Conservation (phyloP, 2,797 vertebrate genomes). For the Capromys pilorides region DNA sequence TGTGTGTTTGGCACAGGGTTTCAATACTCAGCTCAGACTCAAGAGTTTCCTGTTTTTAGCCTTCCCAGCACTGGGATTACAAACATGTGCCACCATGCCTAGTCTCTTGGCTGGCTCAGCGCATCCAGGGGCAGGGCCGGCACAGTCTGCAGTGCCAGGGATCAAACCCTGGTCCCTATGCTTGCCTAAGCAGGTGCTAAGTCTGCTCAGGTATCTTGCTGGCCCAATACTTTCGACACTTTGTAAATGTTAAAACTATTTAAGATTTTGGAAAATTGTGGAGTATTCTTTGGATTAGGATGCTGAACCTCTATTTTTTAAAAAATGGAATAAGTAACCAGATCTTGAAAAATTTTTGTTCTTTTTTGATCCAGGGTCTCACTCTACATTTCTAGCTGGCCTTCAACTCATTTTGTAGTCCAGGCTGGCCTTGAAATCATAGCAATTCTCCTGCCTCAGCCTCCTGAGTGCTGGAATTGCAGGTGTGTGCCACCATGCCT, state of each 20-base stretch:
- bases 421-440: not conserved
- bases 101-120: too few species aligned
- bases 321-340: slow-evolving; percentile 36
- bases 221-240: not conserved
- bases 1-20: too few species aligned
- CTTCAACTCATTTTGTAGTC: not conserved
- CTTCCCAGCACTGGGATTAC: too few species aligned
- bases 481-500: not conserved
- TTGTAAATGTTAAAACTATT: not conserved
- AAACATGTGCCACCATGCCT: too few species aligned
- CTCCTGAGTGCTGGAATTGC: not conserved
- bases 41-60: too few species aligned
- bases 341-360: not conserved
- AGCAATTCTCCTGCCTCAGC: not conserved
- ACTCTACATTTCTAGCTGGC: not conserved
- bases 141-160: too few species aligned
- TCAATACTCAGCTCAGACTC: too few species aligned
- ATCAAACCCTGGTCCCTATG: too few species aligned
- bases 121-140: too few species aligned
- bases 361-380: not conserved
- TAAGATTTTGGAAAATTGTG: not conserved
- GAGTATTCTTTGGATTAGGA: not conserved
- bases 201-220: too few species aligned
- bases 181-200: too few species aligned
- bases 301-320: not conserved